phyloP scores from a whole-genome alignment of 2,113 vertebrate species.

The Oryzias celebensis region DNA sequence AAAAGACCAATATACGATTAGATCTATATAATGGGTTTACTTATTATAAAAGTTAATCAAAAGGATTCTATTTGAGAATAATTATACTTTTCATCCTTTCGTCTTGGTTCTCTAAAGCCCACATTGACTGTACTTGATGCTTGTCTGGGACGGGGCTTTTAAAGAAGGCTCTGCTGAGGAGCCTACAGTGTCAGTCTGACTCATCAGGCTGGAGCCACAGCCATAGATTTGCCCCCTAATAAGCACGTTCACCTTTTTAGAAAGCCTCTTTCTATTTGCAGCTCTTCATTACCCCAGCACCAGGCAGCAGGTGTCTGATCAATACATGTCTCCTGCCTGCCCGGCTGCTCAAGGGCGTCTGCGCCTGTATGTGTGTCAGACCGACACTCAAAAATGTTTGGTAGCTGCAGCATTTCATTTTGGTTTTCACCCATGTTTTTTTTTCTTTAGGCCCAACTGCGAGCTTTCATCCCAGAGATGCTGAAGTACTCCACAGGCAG shows the following conservation, averaged over 20 bases:
- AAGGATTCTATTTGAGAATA: not conserved
- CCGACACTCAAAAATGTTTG: conserved; percentile 10
- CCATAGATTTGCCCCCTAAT: conserved; percentile 66
- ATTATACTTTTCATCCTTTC: not conserved
- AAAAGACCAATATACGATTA: no score
- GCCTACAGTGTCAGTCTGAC: conserved; percentile 41
- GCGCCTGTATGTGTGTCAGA: not conserved
- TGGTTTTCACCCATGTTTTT: not conserved
- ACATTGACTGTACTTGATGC: conserved; percentile 8
- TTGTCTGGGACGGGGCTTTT: conserved; percentile 16
- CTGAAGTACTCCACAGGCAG: conserved; percentile 97
- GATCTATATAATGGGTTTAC: no score
- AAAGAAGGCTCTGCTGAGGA: conserved; percentile 18
- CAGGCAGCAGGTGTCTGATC: conserved; percentile 43
- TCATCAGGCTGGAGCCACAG: conserved; percentile 59
- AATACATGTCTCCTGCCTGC: conserved; percentile 34
- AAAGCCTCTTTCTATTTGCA: conserved; percentile 61
- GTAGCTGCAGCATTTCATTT: conserved; percentile 4
- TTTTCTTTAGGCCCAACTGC: conserved; percentile 87
- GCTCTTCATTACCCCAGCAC: conserved; percentile 38
- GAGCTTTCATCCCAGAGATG: conserved; percentile 99
- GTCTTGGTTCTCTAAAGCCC: not conserved
- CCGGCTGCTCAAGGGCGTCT: conserved; percentile 50
- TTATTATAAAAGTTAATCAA: no score
- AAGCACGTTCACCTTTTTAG: conserved; percentile 61